These are phyloP conservation scores for Neuroterus valhalla DNA, from an alignment of 1,140 invertebrate genomes.

Conservation along the genomic window DNA sequence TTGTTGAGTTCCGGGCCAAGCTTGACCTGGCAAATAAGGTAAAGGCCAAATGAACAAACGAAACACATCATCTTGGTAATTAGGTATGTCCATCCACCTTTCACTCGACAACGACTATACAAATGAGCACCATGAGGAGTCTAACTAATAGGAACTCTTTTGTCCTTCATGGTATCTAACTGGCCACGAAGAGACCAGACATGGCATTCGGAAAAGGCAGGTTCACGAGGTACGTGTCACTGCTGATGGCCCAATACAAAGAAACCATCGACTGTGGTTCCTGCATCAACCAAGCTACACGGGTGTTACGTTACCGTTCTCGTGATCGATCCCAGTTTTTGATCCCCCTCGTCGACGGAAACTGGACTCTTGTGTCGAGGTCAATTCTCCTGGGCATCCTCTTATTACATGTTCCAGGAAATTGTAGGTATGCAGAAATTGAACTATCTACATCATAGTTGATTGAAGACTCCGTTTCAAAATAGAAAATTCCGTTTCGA, in stretches of 20 bases:
- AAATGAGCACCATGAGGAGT: no score
- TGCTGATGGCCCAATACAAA: not conserved
- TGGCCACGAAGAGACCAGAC: no score
- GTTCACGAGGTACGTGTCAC: no score
- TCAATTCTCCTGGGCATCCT: not conserved
- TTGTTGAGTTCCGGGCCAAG: slow-evolving; percentile 1
- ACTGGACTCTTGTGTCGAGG: slow-evolving; percentile 5
- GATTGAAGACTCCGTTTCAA: no score
- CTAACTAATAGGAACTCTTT: no score
- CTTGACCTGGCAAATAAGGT: slow-evolving; percentile 13
- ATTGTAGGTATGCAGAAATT: not conserved
- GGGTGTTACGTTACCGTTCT: slow-evolving; percentile 1
- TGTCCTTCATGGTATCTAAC: no score
- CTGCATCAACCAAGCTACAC: not conserved
- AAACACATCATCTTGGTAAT: not conserved
- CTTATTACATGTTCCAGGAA: not conserved
- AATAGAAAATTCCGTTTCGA: no score
- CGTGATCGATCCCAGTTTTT: slow-evolving; percentile 4
- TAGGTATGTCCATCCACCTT: not conserved
- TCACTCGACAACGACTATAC: no score
- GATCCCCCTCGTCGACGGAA: not conserved
- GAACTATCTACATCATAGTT: not conserved
- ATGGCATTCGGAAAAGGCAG: no score
- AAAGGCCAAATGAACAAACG: slow-evolving; percentile 4
- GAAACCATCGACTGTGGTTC: slow-evolving; percentile 6